These are phyloP conservation scores for Sebastes fasciatus DNA, from an alignment of 2,113 vertebrate species.

Conservation along the genomic window DNA sequence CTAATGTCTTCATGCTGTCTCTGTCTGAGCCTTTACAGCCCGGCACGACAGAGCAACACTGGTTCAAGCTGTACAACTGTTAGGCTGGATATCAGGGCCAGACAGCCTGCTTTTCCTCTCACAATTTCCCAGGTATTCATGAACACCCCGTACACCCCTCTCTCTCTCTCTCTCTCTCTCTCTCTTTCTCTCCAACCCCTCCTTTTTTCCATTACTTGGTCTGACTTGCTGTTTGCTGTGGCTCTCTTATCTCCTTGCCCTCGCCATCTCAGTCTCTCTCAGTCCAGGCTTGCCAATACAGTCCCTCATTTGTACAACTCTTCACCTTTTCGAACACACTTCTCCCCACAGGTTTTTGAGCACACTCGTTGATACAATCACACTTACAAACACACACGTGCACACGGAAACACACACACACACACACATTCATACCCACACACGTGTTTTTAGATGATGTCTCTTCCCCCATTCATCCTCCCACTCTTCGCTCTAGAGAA, in stretches of 20 bases:
- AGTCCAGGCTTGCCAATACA: slow-evolving; percentile 42
- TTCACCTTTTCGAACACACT: slow-evolving; percentile 36
- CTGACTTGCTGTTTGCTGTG: slow-evolving; percentile 55
- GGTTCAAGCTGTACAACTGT: slow-evolving; percentile 10
- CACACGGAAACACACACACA: background rate
- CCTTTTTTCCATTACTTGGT: slow-evolving; percentile 69
- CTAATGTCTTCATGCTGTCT: slow-evolving; percentile 47
- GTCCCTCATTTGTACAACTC: slow-evolving; percentile 54
- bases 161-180: slow-evolving; percentile 8
- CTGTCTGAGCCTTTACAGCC: slow-evolving; percentile 28
- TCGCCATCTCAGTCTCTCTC: slow-evolving; percentile 50
- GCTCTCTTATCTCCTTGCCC: slow-evolving; percentile 67
- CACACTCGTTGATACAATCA: slow-evolving; percentile 15
- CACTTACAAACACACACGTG: background rate
- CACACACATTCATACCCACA: slow-evolving; percentile 7
- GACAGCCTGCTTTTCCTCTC: slow-evolving; percentile 21
- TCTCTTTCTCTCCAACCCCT: slow-evolving; percentile 38
- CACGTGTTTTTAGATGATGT: slow-evolving; percentile 26
- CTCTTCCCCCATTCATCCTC: slow-evolving; percentile 13
- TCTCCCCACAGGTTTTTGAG: slow-evolving; percentile 35
- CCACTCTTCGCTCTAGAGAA: slow-evolving; percentile 16
- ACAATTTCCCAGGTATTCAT: slow-evolving; percentile 36
- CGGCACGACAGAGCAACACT: slow-evolving; percentile 22
- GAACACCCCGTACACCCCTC: background rate
- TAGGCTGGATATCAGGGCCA: slow-evolving; percentile 10